Percentiles rank a stretch among this genome's conserved stretches.
These are phyloP conservation scores for Melitaea cinxia DNA, from an alignment of 1,140 invertebrate species.

Conservation along the genomic window DNA sequence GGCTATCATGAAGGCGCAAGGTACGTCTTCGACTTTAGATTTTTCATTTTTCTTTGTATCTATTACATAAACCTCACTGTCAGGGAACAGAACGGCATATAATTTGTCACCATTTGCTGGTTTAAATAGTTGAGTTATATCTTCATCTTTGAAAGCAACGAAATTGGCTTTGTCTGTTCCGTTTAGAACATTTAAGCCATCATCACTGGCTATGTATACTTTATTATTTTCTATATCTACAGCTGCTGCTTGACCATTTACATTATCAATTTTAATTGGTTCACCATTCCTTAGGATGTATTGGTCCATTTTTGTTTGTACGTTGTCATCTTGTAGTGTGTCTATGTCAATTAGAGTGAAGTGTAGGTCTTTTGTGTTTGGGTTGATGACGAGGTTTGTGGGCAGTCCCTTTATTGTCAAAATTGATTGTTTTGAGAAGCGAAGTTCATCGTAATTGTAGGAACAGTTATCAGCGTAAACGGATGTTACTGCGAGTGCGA, in stretches of 20 bases:
- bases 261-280: slow-evolving; percentile 64
- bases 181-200: slow-evolving; percentile 60
- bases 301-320: slow-evolving; percentile 76
- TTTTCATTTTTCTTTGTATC: slow-evolving; percentile 64
- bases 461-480: slow-evolving; percentile 56
- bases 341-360: slow-evolving; percentile 73
- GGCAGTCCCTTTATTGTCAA: slow-evolving; percentile 71
- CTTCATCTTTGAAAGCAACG: slow-evolving; percentile 61
- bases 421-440: slow-evolving; percentile 53
- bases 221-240: slow-evolving; percentile 60
- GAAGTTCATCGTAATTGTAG: slow-evolving; percentile 49
- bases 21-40: slow-evolving; percentile 58
- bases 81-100: slow-evolving; percentile 64
- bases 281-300: slow-evolving; percentile 58
- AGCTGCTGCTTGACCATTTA: slow-evolving; percentile 67
- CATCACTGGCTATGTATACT: slow-evolving; percentile 68
- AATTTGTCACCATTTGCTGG: slow-evolving; percentile 51
- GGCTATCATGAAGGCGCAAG: slow-evolving; percentile 66
- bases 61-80: slow-evolving; percentile 63
- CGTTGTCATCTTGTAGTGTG: slow-evolving; percentile 61
- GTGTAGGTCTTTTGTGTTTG: slow-evolving; percentile 55
- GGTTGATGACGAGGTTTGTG: slow-evolving; percentile 64
- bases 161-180: slow-evolving; percentile 55
- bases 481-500: slow-evolving; percentile 46
- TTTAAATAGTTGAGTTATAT: slow-evolving; percentile 71